phyloP scores from a whole-genome alignment of 1,140 invertebrate genomes.

The Asobara japonica region DNA sequence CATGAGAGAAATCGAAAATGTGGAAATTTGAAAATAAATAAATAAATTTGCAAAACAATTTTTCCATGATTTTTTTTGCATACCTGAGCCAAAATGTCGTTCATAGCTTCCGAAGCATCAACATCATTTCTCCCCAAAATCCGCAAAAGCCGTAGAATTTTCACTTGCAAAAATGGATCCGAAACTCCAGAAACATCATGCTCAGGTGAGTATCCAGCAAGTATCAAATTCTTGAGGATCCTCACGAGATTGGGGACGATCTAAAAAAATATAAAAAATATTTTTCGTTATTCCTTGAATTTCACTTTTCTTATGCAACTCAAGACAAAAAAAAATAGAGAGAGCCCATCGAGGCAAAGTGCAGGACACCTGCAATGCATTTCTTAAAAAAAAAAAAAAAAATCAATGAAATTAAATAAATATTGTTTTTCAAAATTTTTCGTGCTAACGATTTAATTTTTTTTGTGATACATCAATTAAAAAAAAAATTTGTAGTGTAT shows the following conservation, averaged over 20 bases:
- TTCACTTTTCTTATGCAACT: too few species aligned
- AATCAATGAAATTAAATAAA: constrained; percentile 19
- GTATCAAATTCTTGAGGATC: constrained; percentile 97
- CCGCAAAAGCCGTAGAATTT: constrained; percentile 93
- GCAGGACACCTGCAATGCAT: constrained; percentile 57
- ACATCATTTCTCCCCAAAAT: constrained; percentile 96
- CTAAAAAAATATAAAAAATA: constrained; percentile 71
- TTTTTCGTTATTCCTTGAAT: background rate
- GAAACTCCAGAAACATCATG: constrained; percentile 99
- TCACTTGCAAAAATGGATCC: constrained; percentile 99
- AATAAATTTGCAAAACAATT: too few species aligned
- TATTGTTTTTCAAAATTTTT: too few species aligned
- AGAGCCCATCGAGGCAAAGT: constrained; percentile 24
- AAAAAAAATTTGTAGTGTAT: too few species aligned
- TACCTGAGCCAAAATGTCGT: constrained; percentile 98
- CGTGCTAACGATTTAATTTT: too few species aligned
- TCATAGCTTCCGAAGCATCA: constrained; percentile 99
- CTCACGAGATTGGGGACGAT: constrained; percentile 98
- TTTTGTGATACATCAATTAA: too few species aligned
- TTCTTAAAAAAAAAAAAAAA: constrained; percentile 37
- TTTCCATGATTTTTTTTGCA: too few species aligned
- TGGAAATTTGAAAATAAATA: too few species aligned
- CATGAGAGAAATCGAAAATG: too few species aligned
- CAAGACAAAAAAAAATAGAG: constrained; percentile 42
- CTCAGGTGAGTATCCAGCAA: constrained; percentile 98